Base-by-base conservation (phyloP, 2,888 invertebrate genomes). In the Rhagonycha lutea region DNA sequence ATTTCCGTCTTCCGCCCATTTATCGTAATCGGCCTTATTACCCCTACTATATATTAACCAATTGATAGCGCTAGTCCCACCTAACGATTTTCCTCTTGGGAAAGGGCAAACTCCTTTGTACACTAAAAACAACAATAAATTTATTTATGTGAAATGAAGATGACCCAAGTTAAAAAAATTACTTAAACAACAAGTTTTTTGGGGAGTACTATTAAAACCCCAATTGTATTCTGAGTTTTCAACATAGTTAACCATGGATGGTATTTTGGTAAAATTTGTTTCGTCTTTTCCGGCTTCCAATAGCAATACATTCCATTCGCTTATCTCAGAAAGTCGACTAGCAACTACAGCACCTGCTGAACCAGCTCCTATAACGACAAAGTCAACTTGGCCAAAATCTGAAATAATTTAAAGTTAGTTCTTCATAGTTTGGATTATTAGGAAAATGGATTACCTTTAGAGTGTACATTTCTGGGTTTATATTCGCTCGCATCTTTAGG, bases 31-130 rank as follows among this genome's bases (percentile, higher is more conserved):
- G 0, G 92, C 89, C 70, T 91, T 90, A 86, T 95, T 95, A 0
- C 97, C 97, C 70, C 97, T 89, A 62, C 95, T 92, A 86, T 97
- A 96, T 0, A 96, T 90, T 95, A 96, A 95, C 4, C 94, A 94
- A 84, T 96, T 96, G 0, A 96, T 89, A 0, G 95, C 94, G 23
- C 94, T 94, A 5, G 94, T 94, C 0, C 96, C 96, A 0, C 96
- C 96, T 0, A 96, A 88, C 0, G 78, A 78, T 73, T 81, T 81
- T 14, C 82, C 83, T 79, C 92, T 89, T 0, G 94, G 94, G 92
- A 92, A 94, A 79, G 92, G 90, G 83, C 94, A 94, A 11, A 70
- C 11, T 12, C 76, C 76, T 1, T 61, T 29, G 28, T 32, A 28
- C 8, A 23, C 76, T 76, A 2, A n/a, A 62, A n/a, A 47, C 9